Evolutionary conservation across 2,888 invertebrate genomes (phyloP), one percentile per base, ranked within the genome.

Genomic region (Sminthurides aquaticus): DNA sequence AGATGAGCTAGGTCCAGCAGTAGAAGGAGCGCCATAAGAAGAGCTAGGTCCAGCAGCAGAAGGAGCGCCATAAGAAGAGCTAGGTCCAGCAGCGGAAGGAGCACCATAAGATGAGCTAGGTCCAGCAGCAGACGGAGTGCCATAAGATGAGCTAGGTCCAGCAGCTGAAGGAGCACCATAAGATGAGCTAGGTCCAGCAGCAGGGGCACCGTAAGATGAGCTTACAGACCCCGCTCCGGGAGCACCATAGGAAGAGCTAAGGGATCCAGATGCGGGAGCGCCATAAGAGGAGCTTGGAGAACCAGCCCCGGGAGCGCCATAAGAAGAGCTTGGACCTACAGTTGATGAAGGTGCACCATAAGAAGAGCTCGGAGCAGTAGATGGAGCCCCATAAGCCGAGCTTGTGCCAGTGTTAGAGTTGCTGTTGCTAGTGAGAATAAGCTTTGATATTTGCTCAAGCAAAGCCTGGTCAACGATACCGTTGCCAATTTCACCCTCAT

Each of bases 401-500:
- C 22, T 27, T 5, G 24, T 3, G 11, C 26, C 26, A 52, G 52
- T 22, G 52, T 52, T 52, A 15, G 18, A 5, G 20, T 52, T 52
- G 52, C 22, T 52, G 22, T 52, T 52, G 3, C 22, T 25, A 15
- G 29, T 34, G 20, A 52, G 52, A 64, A 64, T 55, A 58, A 64
- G 54, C 61, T 63, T 57, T 34, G 65, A 56, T 26, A 68, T 63
- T 64, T 68, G 65, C n/a, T 62, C 52, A 2, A 68, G 55, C n/a
- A 68, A 57, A n/a, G 60, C 65, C 27, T 65, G 63, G 57, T 68
- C 68, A 2, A 68, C 62, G 29, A 68, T 59, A 28, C 65, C 65
- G 49, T 58, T 59, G 20, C 66, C 68, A 49, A 68, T 66, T 49
- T 60, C 62, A n/a, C 68, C 68, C 43, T 68, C 68, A 43, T 68